Base-by-base conservation (phyloP, 2,888 invertebrate genomes). In the Andrena trimmerana region DNA sequence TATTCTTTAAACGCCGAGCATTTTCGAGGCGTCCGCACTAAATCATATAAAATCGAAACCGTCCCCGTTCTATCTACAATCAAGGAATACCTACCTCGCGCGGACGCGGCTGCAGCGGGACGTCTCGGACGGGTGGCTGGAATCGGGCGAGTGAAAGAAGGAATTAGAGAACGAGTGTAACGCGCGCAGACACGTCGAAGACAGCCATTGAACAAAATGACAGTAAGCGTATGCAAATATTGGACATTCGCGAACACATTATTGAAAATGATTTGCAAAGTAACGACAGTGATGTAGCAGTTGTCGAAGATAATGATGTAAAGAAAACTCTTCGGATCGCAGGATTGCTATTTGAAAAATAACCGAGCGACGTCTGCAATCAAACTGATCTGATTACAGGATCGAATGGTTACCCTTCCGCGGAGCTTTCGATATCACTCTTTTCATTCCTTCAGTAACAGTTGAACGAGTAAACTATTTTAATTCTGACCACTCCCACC, bases 1-100 rank as follows among this genome's bases (percentile, higher is more conserved):
- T 84, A 88, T 88, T 86, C 86, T 87, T 88, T 88, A 88, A 88
- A 85, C 78, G 70, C 81, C 71, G 54, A 63, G 60, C 77, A 74
- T 80, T 79, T 71, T 60, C 74, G 69, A 76, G 72, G 78, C 75
- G 73, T 71, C 63, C 79, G 73, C 52, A 78, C 69, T 88, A 83
- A 88, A 87, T 88, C 84, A 77, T 75, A 69, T 20, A 60, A 65
- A 65, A 65, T 79, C 80, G 66, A 63, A 59, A 71, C 67, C 54
- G 59, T 16, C 52, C 48, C 48, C 42, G 65, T 36, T 29, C 59
- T 29, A 10, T 27, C 48, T 29, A 27, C 31, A 54, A 57, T 69
- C 48, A 69, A 65, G 77, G 68, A 77, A 76, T 63, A 68, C 33
- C 33, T 59, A 20, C 57, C 29, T 54, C 10, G 54, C 8, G 8